Evolutionary conservation across 2,113 vertebrate species (phyloP).

Genomic region (Alexandromys fortis): DNA sequence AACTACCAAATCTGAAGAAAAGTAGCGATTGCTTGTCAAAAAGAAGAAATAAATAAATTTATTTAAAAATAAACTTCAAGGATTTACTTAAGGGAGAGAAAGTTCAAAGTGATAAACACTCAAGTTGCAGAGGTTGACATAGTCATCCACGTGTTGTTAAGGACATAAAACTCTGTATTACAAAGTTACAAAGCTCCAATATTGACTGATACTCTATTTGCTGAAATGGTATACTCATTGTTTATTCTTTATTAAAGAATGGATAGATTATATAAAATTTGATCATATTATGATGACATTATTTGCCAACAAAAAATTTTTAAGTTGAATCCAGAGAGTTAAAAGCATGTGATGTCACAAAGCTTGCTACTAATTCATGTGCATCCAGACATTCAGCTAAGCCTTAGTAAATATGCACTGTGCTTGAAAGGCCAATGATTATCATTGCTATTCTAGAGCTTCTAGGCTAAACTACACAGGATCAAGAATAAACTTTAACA

Average conservation of each 20-base stretch:
- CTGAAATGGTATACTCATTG: not conserved
- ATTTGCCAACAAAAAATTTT: conserved; percentile 25
- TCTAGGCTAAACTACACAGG: not conserved
- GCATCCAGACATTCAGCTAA: not conserved
- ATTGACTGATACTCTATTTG: not conserved
- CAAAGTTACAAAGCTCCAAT: not conserved
- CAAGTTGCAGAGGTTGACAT: not conserved
- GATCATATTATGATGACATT: not conserved
- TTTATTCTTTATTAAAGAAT: conserved; percentile 46
- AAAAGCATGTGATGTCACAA: not conserved
- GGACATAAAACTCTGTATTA: not conserved
- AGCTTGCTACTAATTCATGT: not conserved
- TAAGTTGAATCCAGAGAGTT: conserved; percentile 12
- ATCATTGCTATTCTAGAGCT: not conserved
- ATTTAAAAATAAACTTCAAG: conserved; percentile 60
- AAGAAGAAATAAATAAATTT: not conserved
- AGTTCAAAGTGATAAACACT: not conserved
- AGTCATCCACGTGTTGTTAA: not conserved
- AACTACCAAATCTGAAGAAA: conserved; percentile 32
- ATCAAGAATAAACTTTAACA: conserved; percentile 28
- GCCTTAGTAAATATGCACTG: not conserved
- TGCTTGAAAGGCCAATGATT: not conserved
- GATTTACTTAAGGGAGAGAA: not conserved
- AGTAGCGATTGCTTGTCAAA: not conserved
- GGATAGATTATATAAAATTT: not conserved